Conservation (phyloP, 2,888 invertebrate species). For the Pristionchus maxplancki region DNA sequence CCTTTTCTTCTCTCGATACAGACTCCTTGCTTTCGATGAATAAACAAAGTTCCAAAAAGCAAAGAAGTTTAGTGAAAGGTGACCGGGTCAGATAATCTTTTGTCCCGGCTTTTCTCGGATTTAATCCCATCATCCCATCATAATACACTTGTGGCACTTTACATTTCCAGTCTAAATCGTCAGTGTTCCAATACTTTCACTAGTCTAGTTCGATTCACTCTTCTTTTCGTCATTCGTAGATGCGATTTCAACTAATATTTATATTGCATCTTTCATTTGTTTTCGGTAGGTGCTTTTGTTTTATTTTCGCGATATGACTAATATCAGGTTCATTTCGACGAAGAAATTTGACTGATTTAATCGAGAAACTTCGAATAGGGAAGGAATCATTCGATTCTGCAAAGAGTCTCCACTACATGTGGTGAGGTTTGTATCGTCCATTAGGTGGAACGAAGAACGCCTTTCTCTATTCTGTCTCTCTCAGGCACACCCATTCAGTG, state of each 20-base stretch:
- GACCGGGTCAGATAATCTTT: background rate
- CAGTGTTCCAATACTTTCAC: constrained; percentile 27
- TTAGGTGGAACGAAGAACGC: too few species aligned
- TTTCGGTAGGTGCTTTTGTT: background rate
- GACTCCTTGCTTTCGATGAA: background rate
- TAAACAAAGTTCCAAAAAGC: background rate
- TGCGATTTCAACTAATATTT: background rate
- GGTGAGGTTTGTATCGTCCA: constrained; percentile 6
- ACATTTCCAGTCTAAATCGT: background rate
- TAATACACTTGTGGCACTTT: constrained; percentile 28
- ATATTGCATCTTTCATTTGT: background rate
- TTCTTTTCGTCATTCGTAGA: background rate
- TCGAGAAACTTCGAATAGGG: constrained; percentile 46
- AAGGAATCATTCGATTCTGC: constrained; percentile 41
- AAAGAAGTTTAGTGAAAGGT: background rate
- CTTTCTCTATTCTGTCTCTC: too few species aligned
- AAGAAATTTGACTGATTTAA: background rate
- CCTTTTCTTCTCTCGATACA: too few species aligned
- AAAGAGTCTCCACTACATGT: constrained; percentile 39
- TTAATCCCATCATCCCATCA: constrained; percentile 43
- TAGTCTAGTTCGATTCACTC: background rate
- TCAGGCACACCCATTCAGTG: constrained; percentile 44
- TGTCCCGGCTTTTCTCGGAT: background rate
- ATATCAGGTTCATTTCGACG: background rate
- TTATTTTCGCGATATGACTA: too few species aligned